Evolutionary conservation across 2,888 invertebrate species (phyloP), one percentile per base, ranked within the genome.

Genomic region (Hirtodrosophila alboralis): DNA sequence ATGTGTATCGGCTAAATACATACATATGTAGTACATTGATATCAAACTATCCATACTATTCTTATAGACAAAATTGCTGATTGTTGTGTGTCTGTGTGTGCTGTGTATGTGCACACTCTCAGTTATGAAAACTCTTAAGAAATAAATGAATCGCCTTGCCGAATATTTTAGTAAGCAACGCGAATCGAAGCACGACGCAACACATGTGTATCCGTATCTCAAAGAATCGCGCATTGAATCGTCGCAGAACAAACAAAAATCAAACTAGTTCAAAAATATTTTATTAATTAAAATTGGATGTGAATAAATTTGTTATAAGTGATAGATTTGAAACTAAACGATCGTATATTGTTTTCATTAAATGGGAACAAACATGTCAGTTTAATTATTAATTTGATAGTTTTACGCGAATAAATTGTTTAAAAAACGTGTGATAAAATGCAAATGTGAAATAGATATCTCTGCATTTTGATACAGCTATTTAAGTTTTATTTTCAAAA

Each of bases 101-200:
- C n/a, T n/a, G 56, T 63, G 44, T 44, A 12, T 58, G 52, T 38
- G 18, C 33, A 51, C 53, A 60, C 48, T 45, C 38, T 21, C 34
- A 57, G 69, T 61, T 70, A 72, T 66, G 61, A 59, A 71, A 83
- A 72, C 56, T 83, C 76, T 78, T 79, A 52, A 48, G 72, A 78
- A 63, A 67, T 75, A 72, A 66, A 83, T 76, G 79, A 79, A 69
- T 75, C 80, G 80, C 61, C 59, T 63, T 71, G 60, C 56, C 60
- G 72, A 78, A 83, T 66, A 56, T 83, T 59, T 78, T 83, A 78
- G 78, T 78, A 54, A 51, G 68, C 75, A 45, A 51, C 66, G 72
- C 63, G 73, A 73, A 62, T 72, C 62, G 69, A 72, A 76, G 66
- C 80, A 48, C 56, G 80, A 48, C 56, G 80, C 60, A 83, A 60